Base-by-base conservation (phyloP, 2,888 invertebrate genomes). In the Cremastinae sp. region DNA sequence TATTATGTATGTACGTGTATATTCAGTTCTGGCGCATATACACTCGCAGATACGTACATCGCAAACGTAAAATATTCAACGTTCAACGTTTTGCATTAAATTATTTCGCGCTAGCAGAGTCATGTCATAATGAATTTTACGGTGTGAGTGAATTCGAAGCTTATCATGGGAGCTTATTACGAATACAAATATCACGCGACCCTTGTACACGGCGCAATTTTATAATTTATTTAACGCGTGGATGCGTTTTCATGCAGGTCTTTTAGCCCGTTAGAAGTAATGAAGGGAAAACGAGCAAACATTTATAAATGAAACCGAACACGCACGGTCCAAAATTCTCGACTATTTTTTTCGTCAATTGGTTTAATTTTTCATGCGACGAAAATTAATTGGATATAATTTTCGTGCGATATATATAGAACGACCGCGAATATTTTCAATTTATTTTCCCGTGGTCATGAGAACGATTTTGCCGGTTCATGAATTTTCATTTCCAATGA, bases 71-170 rank as follows among this genome's bases (percentile, higher is more conserved):
- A 51, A 49, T 20, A 58, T 47, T 37, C 10, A 41, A 12, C 16
- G 20, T 35, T 9, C 10, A 58, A 43, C 51, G 37, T 65, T 65
- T 58, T 45, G 45, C 65, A 65, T 72, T 56, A 45, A 69, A 69
- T 69, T 69, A 69, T 59, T 69, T 43, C 41, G 51, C 69, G 18
- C 18, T 12, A 20, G 59, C 8, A 28, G 39, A 39, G n/a, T 47
- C 51, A 4, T n/a, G 39, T 14, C 41, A 69, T 49, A 49, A 69
- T 28, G 39, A 49, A 58, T 59, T 28, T n/a, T 43, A 18, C 51
- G 41, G 22, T 39, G 41, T 51, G 69, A 49, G 59, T 58, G 51
- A 47, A 65, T 41, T 65, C 72, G 58, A 51, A 51, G 20, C 18
- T 72, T 58, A 53, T 72, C 58, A 18, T 58, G 7, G 28, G 18